Base-by-base conservation (phyloP, 2,113 vertebrate species). In the Limanda limanda region DNA sequence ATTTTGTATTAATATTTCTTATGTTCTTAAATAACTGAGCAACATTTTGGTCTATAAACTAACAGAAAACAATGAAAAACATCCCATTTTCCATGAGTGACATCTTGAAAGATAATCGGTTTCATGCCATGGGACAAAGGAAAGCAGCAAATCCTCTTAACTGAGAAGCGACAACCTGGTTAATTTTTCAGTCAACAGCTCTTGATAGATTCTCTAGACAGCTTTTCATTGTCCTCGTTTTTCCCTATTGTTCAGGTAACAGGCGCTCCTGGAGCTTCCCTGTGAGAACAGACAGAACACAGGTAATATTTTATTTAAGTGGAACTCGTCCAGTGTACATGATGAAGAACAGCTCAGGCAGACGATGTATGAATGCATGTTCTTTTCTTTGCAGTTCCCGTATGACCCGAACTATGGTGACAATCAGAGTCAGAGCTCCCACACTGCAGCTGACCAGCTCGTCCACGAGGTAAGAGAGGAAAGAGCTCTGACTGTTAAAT, bases 401-500 rank as follows among this genome's bases (percentile, higher is more conserved):
- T 93, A 91, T 64, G 76, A 90, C 9, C 89, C 84, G 1, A 63
- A 71, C 47, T 70, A 81, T 14, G 61, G 45, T 25, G 83, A 89
- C 45, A 77, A 74, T 62, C 82, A 68, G 68, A 84, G 74, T 55
- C 84, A 72, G 78, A 81, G 77, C 73, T 89, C 88, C 54, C 56
- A 23, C n/a, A 58, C 79, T 1, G 95, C 95, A 23, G 94, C 94
- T 1, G 91, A 94, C 82, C 91, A 91, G 78, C 94, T 97, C 17
- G 92, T 97, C 62, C 94, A 93, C 45, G 92, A 98, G 95, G 97
- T 97, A 85, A 92, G 86, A 21, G 47, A 51, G 47, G 40, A 42
- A 42, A 42, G 35, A 37, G 35, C 35, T 37, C 35, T 37, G 35
- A 37, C 35, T 37, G 35, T 37, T 37, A 7, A 31, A 8, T 31